Percentiles rank a stretch among this genome's conserved stretches.
Evolutionary conservation across 2,888 invertebrate species (phyloP).

Genomic region (Pyrgus malvae): DNA sequence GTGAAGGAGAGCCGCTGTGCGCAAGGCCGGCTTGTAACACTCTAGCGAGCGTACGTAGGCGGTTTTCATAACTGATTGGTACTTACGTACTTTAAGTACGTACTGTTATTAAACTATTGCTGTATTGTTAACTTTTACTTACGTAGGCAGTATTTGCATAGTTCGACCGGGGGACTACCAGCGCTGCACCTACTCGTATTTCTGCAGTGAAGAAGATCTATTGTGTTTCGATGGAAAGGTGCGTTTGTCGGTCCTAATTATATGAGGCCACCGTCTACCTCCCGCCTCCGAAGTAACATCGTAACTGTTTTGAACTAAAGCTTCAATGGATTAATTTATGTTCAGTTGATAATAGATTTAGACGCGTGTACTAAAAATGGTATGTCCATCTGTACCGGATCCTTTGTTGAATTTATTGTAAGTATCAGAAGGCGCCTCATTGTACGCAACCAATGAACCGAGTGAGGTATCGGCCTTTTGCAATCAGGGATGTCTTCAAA

Average conservation of each 20-base stretch:
- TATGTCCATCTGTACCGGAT: not conserved
- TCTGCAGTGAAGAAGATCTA: no score
- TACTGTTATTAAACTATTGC: no score
- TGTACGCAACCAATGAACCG: conserved; percentile 50
- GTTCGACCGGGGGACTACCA: no score
- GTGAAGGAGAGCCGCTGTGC: conserved; percentile 19
- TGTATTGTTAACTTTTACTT: no score
- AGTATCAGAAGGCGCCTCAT: conserved; percentile 33
- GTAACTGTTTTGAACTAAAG: not conserved
- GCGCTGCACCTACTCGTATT: no score
- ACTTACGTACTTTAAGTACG: not conserved
- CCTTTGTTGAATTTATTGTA: conserved; percentile 8
- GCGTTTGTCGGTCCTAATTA: no score
- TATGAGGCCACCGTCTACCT: no score
- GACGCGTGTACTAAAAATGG: conserved; percentile 4
- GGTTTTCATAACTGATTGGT: not conserved
- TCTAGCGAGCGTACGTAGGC: conserved; percentile 6
- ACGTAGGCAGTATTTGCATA: no score
- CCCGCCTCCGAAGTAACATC: not conserved
- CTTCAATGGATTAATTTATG: not conserved
- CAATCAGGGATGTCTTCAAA: not conserved
- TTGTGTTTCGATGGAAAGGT: no score
- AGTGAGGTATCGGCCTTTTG: conserved; percentile 19
- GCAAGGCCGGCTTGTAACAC: conserved; percentile 14
- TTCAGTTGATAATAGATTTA: not conserved